Percentiles rank a stretch among this genome's conserved stretches.
Evolutionary conservation across 2,113 vertebrate species (phyloP).

Genomic region (Bos taurus): DNA sequence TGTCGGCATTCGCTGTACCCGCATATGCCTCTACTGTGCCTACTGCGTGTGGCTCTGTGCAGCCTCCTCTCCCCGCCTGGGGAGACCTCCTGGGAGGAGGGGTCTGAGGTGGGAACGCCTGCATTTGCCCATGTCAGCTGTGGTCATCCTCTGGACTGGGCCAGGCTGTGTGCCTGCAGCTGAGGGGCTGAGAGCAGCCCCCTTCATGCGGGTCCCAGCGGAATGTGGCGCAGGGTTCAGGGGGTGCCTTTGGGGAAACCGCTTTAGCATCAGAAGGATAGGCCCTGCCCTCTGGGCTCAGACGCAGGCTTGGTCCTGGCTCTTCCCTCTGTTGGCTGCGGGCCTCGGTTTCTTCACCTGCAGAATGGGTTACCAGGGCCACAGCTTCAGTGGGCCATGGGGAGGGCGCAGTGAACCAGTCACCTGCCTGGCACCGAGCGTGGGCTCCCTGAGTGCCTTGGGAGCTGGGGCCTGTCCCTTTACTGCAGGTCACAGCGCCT

Average conservation of each 20-base stretch:
- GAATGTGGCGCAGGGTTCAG: too few relatives aligned
- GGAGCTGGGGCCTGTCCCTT: fast-evolving
- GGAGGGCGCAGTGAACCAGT: fast-evolving
- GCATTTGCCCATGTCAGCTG: fast-evolving
- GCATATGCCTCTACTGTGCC: fast-evolving
- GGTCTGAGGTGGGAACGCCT: fast-evolving
- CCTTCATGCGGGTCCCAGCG: fast-evolving
- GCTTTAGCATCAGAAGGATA: too few relatives aligned
- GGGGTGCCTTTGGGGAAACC: too few relatives aligned
- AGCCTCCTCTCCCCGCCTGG: fast-evolving
- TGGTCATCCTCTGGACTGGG: not conserved
- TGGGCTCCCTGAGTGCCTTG: fast-evolving
- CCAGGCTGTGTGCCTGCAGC: not conserved
- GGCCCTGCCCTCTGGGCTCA: fast-evolving
- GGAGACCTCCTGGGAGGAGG: too few relatives aligned
- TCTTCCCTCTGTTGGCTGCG: not conserved
- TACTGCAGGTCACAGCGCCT: not conserved
- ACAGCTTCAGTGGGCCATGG: fast-evolving
- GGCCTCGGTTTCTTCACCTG: not conserved
- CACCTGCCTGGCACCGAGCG: fast-evolving
- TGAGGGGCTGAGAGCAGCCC: not conserved
- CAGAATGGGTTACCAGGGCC: fast-evolving
- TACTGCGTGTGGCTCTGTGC: fast-evolving
- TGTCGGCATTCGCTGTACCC: fast-evolving
- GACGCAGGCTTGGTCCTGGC: fast-evolving